Evolutionary conservation across 2,797 vertebrate genomes (phyloP).

Genomic region (Varecia variegata): DNA sequence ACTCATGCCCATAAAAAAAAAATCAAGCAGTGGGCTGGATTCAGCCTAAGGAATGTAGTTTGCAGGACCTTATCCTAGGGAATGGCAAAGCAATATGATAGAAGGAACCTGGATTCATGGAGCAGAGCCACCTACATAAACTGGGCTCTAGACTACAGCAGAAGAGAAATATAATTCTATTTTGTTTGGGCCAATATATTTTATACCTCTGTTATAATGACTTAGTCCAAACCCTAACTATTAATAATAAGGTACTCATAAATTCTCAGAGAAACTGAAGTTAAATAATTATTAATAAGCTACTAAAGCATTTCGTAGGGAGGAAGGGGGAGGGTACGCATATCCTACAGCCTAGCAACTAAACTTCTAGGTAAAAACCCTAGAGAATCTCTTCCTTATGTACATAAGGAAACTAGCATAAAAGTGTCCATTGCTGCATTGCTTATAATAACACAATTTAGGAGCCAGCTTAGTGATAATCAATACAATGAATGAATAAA

Average conservation of each 20-base stretch:
- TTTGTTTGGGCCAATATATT: background rate
- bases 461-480: background rate
- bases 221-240: background rate
- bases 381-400: background rate
- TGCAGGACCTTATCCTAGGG: background rate
- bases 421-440: background rate
- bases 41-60: background rate
- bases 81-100: background rate
- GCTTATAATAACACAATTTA: constrained; percentile 25
- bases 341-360: background rate
- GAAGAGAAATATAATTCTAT: background rate
- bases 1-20: background rate
- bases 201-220: background rate
- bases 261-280: background rate
- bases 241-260: background rate
- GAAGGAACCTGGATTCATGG: background rate
- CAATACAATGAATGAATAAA: background rate
- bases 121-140: background rate
- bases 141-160: background rate
- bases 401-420: background rate
- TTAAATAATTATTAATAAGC: constrained; percentile 4
- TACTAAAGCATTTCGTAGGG: background rate
- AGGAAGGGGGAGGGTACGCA: background rate
- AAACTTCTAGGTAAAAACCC: background rate
- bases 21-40: background rate